A percentile compares a stretch with the other conserved stretches of the same genome.
Evolutionary conservation across 2,113 vertebrate genomes (phyloP).

Genomic region (Chamaea fasciata): DNA sequence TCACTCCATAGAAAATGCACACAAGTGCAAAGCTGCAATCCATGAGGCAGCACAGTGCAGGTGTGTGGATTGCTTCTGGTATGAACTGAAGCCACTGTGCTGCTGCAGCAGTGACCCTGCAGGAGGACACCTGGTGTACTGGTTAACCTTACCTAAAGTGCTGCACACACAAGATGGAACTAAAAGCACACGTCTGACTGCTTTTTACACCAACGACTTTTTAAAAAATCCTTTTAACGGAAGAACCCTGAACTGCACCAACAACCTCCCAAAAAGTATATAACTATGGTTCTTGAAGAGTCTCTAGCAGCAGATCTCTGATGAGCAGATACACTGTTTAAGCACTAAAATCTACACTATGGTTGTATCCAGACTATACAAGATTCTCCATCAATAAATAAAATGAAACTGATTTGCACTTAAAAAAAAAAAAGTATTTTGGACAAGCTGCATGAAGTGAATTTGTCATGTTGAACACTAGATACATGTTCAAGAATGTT

Average conservation of each 20-base stretch:
- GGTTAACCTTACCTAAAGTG: slow-evolving; percentile 64
- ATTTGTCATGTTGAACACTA: not conserved
- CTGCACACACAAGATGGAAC: slow-evolving; percentile 59
- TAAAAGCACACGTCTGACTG: slow-evolving; percentile 67
- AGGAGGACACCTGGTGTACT: slow-evolving; percentile 53
- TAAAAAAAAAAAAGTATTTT: slow-evolving; percentile 64
- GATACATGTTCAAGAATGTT: not conserved
- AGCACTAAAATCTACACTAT: slow-evolving; percentile 74
- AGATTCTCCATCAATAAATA: slow-evolving; percentile 55
- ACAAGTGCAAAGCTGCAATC: not conserved
- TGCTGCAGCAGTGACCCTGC: slow-evolving; percentile 62
- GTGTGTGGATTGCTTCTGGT: slow-evolving; percentile 57
- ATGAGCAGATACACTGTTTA: slow-evolving; percentile 65
- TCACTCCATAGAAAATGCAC: not conserved
- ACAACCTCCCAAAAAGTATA: slow-evolving; percentile 72
- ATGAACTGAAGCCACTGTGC: slow-evolving; percentile 68
- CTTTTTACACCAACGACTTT: slow-evolving; percentile 60
- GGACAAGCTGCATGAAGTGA: slow-evolving; percentile 17
- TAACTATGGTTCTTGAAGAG: slow-evolving; percentile 57
- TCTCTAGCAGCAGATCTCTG: slow-evolving; percentile 67
- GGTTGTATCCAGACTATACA: slow-evolving; percentile 87
- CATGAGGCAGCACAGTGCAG: not conserved
- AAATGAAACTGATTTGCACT: slow-evolving; percentile 14
- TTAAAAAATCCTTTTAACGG: slow-evolving; percentile 65
- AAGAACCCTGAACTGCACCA: slow-evolving; percentile 65